Evolutionary conservation across 2,888 invertebrate genomes (phyloP).

Genomic region (Bimastos eiseni): DNA sequence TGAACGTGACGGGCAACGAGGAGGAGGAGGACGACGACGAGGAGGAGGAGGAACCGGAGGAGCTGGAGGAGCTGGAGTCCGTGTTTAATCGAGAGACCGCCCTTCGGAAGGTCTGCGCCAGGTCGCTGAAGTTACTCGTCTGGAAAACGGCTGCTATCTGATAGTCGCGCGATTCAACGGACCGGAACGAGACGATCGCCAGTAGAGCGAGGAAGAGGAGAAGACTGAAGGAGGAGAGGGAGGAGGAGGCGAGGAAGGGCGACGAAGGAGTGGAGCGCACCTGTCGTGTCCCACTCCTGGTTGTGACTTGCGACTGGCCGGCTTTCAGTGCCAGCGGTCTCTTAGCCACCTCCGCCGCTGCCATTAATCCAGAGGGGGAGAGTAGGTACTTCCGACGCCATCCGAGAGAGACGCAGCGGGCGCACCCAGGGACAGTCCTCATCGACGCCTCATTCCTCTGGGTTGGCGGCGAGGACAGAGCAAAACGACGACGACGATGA

Average conservation of each 20-base stretch:
- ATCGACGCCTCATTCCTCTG: not conserved
- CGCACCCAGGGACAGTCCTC: not conserved
- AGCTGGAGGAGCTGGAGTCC: not conserved
- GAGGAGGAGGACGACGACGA: no score
- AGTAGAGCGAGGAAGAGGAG: not conserved
- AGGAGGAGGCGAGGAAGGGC: not conserved
- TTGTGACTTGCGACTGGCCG: not conserved
- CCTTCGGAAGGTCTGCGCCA: not conserved
- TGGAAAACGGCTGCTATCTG: not conserved
- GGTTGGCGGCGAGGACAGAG: not conserved
- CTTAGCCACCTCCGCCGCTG: not conserved
- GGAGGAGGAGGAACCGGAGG: not conserved
- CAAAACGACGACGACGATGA: not conserved
- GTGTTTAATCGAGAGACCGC: not conserved
- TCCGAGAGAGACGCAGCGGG: not conserved
- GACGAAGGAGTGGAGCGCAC: not conserved
- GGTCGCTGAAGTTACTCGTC: not conserved
- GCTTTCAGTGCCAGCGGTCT: not conserved
- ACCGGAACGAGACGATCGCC: not conserved
- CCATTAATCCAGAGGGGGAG: not conserved
- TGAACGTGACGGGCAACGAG: constrained; percentile 1
- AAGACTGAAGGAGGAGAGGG: not conserved
- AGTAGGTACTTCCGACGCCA: not conserved
- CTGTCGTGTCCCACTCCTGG: not conserved
- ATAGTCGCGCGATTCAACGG: not conserved